A percentile compares a stretch with the other conserved stretches of the same genome.
These are phyloP conservation scores for Leucophenga montana DNA, from an alignment of 2,888 invertebrate genomes.

Conservation along the genomic window DNA sequence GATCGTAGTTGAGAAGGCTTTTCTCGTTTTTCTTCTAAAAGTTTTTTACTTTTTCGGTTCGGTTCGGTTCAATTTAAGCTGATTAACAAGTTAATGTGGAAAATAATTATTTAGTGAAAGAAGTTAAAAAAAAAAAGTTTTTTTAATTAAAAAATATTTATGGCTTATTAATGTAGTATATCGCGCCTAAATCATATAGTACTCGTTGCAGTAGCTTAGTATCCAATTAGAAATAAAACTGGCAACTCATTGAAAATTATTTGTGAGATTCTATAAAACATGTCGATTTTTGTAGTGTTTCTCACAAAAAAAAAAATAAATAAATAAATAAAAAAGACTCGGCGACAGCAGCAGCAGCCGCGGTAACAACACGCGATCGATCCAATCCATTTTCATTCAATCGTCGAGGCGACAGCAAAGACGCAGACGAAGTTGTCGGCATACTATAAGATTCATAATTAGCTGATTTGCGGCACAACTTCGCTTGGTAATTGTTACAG, in stretches of 20 bases:
- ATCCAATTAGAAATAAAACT: no score
- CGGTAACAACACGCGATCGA: not conserved
- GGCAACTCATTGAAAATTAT: no score
- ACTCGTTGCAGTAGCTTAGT: no score
- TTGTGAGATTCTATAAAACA: not conserved
- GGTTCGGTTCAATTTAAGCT: conserved; percentile 1
- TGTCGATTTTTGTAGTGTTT: no score
- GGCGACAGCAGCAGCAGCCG: conserved; percentile 7
- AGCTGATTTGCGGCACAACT: conserved; percentile 26
- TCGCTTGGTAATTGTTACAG: not conserved
- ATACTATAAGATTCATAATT: conserved; percentile 37
- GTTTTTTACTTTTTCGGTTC: not conserved
- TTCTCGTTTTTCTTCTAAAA: not conserved
- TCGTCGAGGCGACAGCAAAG: not conserved
- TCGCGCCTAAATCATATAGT: no score
- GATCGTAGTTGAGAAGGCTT: no score
- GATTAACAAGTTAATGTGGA: conserved; percentile 8
- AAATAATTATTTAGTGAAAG: no score
- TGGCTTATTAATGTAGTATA: no score
- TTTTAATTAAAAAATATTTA: no score
- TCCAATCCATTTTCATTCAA: not conserved
- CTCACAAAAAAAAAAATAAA: no score
- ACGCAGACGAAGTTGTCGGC: conserved; percentile 5
- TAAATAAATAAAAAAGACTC: conserved; percentile 3
- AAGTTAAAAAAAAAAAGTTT: no score